phyloP scores from a whole-genome alignment of 2,888 invertebrate species.

The Aelia acuminata region DNA sequence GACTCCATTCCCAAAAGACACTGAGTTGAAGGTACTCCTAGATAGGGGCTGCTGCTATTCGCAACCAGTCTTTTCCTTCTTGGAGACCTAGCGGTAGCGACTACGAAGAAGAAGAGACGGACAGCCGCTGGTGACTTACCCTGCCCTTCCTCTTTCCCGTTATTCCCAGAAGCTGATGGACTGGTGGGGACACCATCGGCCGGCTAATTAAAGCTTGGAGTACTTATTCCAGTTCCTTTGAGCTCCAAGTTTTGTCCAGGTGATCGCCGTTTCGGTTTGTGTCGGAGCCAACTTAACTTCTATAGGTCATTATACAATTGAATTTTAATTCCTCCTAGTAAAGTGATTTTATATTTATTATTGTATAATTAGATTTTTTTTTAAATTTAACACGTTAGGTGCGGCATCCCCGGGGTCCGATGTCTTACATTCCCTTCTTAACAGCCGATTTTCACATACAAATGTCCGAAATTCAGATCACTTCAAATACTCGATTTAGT shows the following conservation, averaged over 20 bases:
- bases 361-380: no score
- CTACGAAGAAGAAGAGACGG: conserved; percentile 27
- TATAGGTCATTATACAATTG: no score
- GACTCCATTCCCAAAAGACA: background rate
- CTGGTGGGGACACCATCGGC: conserved; percentile 1
- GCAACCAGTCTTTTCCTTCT: conserved; percentile 41
- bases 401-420: no score
- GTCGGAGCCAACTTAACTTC: background rate
- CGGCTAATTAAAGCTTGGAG: conserved; percentile 19
- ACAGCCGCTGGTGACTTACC: conserved; percentile 37
- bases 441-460: no score
- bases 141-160: conserved; percentile 50
- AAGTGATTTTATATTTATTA: no score
- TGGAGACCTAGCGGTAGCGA: conserved; percentile 3
- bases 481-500: no score
- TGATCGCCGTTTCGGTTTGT: background rate
- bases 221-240: conserved; percentile 28
- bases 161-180: conserved; percentile 17
- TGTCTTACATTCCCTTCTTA: no score
- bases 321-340: no score
- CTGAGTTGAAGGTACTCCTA: background rate
- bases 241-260: background rate
- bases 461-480: no score
- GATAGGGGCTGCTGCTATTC: background rate
- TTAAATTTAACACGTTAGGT: no score